Evolutionary conservation across 1,140 invertebrate species (phyloP), one percentile per base, ranked within the genome.

Genomic region (Oreohelix idahoensis): DNA sequence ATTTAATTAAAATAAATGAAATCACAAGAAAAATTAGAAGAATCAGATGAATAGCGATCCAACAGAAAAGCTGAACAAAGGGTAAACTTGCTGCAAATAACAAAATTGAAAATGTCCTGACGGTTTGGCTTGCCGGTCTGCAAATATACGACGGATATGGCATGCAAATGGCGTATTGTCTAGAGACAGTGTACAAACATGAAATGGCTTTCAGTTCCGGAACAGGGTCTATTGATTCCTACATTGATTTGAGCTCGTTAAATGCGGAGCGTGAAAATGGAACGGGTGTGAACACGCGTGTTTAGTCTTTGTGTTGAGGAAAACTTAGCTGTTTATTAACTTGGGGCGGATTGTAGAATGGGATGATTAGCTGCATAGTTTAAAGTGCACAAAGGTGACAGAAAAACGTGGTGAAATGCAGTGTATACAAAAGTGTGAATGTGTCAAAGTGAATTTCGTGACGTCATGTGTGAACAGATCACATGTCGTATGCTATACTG

Each of bases 111-210:
- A 45, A 45, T 45, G 5, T 45, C 42, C 42, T 45, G 5, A 15
- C 42, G 42, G 42, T 45, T 58, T 58, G 20, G 26, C 53, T 23
- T 23, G 53, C 23, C 17, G 29, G 5, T n/a, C 63, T 32, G n/a
- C 63, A 29, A 66, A 66, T 66, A 23, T 32, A 66, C 29, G 11
- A 32, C n/a, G 8, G 29, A 66, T 66, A n/a, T 66, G 29, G 63
- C 63, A 66, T 66, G 63, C 63, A 66, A 66, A 66, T 66, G 63
- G 63, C 29, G n/a, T 32, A 66, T 66, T 66, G 63, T 66, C 63
- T 11, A 32, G n/a, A 66, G 29, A 32, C 63, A 35, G n/a, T 13
- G n/a, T 66, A 35, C 63, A 66, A 66, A 66, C 63, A 66, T 32
- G 63, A 66, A 66, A 66, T 32, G 29, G 63, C 63, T 66, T 66